phyloP scores from a whole-genome alignment of 2,888 invertebrate genomes.

The Patella depressa region DNA sequence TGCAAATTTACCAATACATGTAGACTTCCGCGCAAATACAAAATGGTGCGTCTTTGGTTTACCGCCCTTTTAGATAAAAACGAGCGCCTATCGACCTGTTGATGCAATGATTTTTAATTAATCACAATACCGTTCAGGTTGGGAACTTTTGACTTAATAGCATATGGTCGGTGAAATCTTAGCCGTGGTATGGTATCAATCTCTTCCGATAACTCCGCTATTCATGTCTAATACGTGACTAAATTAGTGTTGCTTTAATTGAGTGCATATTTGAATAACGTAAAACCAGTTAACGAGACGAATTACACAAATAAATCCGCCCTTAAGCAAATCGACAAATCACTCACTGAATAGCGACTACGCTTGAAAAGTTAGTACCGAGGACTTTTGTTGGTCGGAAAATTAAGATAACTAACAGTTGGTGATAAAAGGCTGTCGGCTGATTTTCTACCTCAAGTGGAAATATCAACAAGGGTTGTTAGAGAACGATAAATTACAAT shows the following conservation, averaged over 20 bases:
- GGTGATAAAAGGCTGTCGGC: constrained; percentile 10
- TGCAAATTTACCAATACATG: too few species aligned
- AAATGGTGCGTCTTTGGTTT: too few species aligned
- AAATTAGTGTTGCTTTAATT: constrained; percentile 6
- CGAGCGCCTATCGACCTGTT: background rate
- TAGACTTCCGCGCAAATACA: too few species aligned
- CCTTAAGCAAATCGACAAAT: constrained; percentile 10
- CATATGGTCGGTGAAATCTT: constrained; percentile 5
- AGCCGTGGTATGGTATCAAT: background rate
- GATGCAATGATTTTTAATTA: background rate
- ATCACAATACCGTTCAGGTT: background rate
- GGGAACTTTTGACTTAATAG: constrained; percentile 11
- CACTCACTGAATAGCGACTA: background rate
- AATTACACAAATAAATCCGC: constrained; percentile 10
- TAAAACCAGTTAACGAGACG: constrained; percentile 11
- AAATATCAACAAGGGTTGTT: background rate
- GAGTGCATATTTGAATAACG: constrained; percentile 13
- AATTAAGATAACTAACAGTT: constrained; percentile 6
- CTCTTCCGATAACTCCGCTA: constrained; percentile 5
- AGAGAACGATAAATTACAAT: constrained; percentile 6
- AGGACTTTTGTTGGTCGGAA: constrained; percentile 7
- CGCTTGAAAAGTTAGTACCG: constrained; percentile 10
- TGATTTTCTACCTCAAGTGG: constrained; percentile 2
- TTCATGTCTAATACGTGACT: constrained; percentile 10
- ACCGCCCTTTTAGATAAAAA: too few species aligned